phyloP scores from a whole-genome alignment of 2,797 vertebrate genomes.

The Cuculus canorus region DNA sequence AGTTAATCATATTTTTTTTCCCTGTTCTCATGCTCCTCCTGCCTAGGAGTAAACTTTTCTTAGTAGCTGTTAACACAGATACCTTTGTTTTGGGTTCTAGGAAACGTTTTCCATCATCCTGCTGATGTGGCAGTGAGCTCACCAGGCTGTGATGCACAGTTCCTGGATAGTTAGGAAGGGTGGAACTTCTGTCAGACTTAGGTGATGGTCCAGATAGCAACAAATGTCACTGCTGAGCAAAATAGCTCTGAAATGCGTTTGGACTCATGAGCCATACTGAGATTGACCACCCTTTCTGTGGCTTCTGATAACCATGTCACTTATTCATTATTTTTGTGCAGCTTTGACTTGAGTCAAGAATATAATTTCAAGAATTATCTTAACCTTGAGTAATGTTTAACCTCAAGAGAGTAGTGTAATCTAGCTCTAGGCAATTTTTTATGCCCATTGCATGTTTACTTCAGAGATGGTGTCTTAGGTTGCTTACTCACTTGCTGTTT shows the following conservation, averaged over 20 bases:
- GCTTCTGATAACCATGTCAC: background rate
- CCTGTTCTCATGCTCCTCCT: background rate
- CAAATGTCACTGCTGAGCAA: conserved; percentile 23
- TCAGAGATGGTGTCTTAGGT: conserved; percentile 10
- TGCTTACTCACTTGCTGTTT: background rate
- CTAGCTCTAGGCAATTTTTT: background rate
- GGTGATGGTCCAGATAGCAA: background rate
- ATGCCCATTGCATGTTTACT: background rate
- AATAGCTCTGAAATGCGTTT: background rate
- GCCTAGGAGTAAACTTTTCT: conserved; percentile 4
- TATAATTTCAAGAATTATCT: background rate
- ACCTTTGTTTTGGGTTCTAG: conserved; percentile 28
- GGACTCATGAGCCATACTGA: background rate
- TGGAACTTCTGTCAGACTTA: conserved; percentile 25
- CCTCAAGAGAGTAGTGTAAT: background rate
- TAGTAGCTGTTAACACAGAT: background rate
- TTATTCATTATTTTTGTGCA: background rate
- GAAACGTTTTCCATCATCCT: conserved; percentile 17
- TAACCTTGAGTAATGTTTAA: conserved; percentile 9
- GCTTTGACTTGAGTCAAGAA: background rate
- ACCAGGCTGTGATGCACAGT: conserved; percentile 23
- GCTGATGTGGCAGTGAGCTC: conserved; percentile 45
- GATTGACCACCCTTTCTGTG: background rate
- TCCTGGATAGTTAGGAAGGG: conserved; percentile 47
- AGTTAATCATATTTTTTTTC: background rate